phyloP scores from a whole-genome alignment of 2,888 invertebrate species.

The Andrena praecox region DNA sequence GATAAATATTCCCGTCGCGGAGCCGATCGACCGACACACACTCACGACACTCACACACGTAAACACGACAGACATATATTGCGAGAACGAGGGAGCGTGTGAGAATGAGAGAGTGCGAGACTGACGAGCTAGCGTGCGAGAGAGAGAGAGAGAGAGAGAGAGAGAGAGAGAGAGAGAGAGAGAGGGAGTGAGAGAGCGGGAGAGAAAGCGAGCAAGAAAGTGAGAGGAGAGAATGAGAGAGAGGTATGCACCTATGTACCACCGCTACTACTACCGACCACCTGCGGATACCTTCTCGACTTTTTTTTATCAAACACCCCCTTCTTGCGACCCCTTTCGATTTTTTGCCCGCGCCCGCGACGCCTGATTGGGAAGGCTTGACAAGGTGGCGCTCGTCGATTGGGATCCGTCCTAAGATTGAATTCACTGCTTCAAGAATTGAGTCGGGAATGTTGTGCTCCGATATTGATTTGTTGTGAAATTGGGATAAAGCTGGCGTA shows the following conservation, averaged over 20 bases:
- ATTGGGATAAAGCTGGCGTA: not conserved
- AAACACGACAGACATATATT: slow-evolving; percentile 33
- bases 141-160: slow-evolving; percentile 1
- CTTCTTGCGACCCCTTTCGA: slow-evolving; percentile 33
- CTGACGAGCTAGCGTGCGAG: slow-evolving; percentile 27
- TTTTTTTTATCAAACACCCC: slow-evolving; percentile 25
- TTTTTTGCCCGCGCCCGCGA: not conserved
- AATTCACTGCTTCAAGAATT: not conserved
- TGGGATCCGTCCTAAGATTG: not conserved
- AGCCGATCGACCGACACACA: slow-evolving; percentile 56
- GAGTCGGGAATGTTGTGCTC: not conserved
- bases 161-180: slow-evolving; percentile 32
- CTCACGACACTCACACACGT: slow-evolving; percentile 35
- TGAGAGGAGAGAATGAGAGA: slow-evolving; percentile 24
- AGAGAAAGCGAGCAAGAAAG: slow-evolving; percentile 4
- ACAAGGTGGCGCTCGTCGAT: not conserved
- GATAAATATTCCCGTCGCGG: slow-evolving; percentile 59
- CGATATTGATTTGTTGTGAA: not conserved
- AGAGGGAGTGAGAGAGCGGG: slow-evolving; percentile 4
- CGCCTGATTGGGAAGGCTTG: not conserved
- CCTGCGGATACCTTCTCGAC: slow-evolving; percentile 53
- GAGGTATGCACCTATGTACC: slow-evolving; percentile 34
- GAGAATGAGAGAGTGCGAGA: slow-evolving; percentile 45
- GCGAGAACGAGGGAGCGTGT: slow-evolving; percentile 40
- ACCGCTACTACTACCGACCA: slow-evolving; percentile 56